A percentile compares a stretch with the other conserved stretches of the same genome.
Conservation (phyloP, 2,888 invertebrate species). For the Parapristionchus giblindavisi region DNA sequence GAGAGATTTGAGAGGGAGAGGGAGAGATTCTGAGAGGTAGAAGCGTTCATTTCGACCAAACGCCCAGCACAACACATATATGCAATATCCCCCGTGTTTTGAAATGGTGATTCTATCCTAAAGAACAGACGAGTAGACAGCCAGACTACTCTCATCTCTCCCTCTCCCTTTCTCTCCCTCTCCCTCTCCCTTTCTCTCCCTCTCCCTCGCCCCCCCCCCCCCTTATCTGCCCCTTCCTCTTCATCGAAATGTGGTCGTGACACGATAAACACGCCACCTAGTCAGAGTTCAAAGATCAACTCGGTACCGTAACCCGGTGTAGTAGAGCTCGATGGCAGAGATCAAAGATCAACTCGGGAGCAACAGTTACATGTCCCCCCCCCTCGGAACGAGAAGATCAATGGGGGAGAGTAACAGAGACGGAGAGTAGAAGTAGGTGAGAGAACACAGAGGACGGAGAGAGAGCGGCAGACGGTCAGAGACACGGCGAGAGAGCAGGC, state of each 20-base stretch:
- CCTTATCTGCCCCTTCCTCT: not conserved
- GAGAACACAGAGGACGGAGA: not conserved
- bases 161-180: constrained; percentile 6
- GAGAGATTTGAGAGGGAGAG: too few relatives aligned
- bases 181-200: not conserved
- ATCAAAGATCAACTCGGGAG: not conserved
- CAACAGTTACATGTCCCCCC: constrained; percentile 2
- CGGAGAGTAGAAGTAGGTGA: constrained; percentile 1
- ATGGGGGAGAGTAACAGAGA: not conserved
- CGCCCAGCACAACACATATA: too few relatives aligned
- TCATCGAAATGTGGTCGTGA: not conserved
- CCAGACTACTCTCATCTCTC: constrained; percentile 4
- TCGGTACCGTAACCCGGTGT: not conserved
- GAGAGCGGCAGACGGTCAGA: constrained; percentile 4
- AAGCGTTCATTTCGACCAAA: too few relatives aligned
- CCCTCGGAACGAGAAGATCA: not conserved
- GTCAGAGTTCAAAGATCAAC: not conserved
- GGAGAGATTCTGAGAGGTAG: too few relatives aligned
- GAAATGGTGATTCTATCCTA: constrained; percentile 31
- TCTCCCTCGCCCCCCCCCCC: constrained; percentile 11
- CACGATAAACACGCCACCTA: not conserved
- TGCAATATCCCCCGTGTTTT: too few relatives aligned
- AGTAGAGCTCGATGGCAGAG: not conserved
- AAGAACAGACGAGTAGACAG: too few relatives aligned
- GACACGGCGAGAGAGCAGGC: not conserved